Evolutionary conservation across 2,113 vertebrate genomes (phyloP), one percentile per base, ranked within the genome.

Genomic region (Heterotilapia buettikoferi): DNA sequence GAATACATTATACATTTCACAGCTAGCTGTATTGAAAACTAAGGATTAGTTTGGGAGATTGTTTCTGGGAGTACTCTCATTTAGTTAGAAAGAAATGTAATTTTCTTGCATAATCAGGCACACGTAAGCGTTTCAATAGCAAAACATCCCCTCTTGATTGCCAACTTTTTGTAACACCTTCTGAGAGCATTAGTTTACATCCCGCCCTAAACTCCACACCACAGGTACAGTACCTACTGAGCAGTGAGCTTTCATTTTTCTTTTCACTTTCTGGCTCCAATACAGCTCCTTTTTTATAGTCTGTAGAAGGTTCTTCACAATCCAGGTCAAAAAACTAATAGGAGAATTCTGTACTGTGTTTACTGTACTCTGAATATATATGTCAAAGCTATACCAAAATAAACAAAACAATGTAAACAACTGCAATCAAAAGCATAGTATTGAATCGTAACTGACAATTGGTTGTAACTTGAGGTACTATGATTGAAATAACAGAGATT

Each of bases 381-480:
- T 19, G 24, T 76, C 33, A 68, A 86, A 87, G 50, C 12, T 54
- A 50, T 87, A 73, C 21, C 18, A 56, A 79, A 73, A 24, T 81
- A 85, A 89, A 86, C 81, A 85, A 84, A 84, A 57, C n/a, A 89
- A 85, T 84, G 88, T 93, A 89, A 93, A 91, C 80, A 90, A 38
- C 18, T 85, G 33, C 52, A 84, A 82, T 89, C 13, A 86, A 86
- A 89, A 86, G 73, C 26, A 78, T 78, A 78, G 73, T 78, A 78
- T 78, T 36, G 2, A 12, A 47, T 40, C 43, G 21, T 19, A 83
- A 71, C 19, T 56, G 43, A 73, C 9, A 76, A 78, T 9, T 68
- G 66, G 83, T 4, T 83, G 56, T 56, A 81, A 83, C 40, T 66
- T 73, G 43, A 83, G 52, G 29, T 82, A 6, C 56, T 36, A 84